These are phyloP conservation scores for Mesoclemmys tuberculata DNA, from an alignment of 2,113 vertebrate species.

Conservation along the genomic window DNA sequence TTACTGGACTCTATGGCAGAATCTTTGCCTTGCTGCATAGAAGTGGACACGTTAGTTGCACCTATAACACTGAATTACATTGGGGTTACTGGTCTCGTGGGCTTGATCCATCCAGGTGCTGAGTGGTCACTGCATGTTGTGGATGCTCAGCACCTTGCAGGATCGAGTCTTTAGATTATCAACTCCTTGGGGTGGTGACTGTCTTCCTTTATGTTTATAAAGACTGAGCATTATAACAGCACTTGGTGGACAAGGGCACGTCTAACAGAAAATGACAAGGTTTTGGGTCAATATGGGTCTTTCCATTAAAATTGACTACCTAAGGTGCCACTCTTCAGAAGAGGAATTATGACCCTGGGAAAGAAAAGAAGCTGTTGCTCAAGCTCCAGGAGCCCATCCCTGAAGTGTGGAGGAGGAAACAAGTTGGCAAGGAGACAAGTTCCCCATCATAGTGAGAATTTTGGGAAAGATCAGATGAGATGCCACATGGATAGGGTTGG, in stretches of 20 bases:
- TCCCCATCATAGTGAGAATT: not conserved
- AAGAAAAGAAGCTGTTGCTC: not conserved
- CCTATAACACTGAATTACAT: rapidly evolving
- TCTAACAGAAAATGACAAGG: not conserved
- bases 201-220: not conserved
- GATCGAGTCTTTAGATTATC: not conserved
- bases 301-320: rapidly evolving
- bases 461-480: not conserved
- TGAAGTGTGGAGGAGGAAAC: not conserved
- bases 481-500: not conserved
- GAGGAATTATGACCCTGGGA: not conserved
- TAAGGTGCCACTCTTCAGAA: not conserved
- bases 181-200: not conserved
- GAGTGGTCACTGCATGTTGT: not conserved
- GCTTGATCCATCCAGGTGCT: not conserved
- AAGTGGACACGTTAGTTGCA: not conserved
- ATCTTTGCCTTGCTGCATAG: not conserved
- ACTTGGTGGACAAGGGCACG: not conserved
- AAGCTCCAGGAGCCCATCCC: not conserved
- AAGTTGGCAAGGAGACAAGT: not conserved
- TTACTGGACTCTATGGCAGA: not conserved
- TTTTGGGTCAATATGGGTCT: not conserved
- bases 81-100: not conserved
- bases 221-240: rapidly evolving
- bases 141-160: not conserved